Conservation (phyloP, 2,797 vertebrate species). For the Margarornis squamiger region DNA sequence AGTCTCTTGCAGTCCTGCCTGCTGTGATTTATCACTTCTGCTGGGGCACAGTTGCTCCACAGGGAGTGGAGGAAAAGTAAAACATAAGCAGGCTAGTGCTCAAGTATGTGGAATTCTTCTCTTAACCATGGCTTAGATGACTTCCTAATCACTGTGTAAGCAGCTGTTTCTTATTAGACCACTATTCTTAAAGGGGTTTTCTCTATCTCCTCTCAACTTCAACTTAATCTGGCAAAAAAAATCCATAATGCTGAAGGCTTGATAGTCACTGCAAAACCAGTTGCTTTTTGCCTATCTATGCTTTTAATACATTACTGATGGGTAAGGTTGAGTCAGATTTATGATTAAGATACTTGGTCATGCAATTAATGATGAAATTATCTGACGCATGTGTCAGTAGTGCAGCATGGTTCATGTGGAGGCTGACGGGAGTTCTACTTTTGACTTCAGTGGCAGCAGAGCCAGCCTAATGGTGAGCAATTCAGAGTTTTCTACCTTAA, state of each 20-base stretch:
- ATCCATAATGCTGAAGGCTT: neutral
- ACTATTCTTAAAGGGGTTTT: neutral
- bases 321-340: conserved; percentile 44
- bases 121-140: neutral
- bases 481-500: neutral
- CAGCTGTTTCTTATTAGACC: neutral
- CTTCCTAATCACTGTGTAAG: neutral
- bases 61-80: neutral
- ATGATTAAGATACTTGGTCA: conserved; percentile 36
- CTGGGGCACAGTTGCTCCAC: neutral
- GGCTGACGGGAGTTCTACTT: neutral
- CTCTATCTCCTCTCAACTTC: neutral
- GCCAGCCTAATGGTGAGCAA: conserved; percentile 8
- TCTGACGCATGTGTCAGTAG: neutral
- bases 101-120: neutral
- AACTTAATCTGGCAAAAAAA: neutral
- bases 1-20: neutral
- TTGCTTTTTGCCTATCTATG: neutral
- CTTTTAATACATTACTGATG: neutral
- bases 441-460: neutral
- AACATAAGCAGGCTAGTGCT: neutral
- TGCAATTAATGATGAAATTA: conserved; percentile 34
- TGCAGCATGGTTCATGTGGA: neutral
- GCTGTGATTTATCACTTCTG: neutral
- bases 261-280: neutral